Evolutionary conservation across 2,113 vertebrate genomes (phyloP).

Genomic region (Zeus faber): DNA sequence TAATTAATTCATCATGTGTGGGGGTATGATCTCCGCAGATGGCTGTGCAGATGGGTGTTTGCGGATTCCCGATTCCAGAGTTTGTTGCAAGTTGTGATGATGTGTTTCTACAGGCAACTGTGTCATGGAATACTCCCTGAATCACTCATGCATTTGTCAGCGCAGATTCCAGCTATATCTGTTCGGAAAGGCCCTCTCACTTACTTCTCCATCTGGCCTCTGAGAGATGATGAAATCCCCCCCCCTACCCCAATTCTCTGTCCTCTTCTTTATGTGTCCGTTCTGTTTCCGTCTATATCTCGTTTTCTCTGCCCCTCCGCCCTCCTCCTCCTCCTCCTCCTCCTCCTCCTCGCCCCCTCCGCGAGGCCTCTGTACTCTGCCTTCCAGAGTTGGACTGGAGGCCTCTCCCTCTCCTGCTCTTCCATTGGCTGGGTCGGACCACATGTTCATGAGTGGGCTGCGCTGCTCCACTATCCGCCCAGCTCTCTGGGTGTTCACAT

Average conservation of each 20-base stretch:
- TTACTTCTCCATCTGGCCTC: slow-evolving; percentile 1
- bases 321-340: background rate
- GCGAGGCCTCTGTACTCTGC: slow-evolving; percentile 60
- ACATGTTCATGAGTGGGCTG: slow-evolving; percentile 71
- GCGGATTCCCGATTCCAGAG: slow-evolving; percentile 44
- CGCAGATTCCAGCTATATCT: background rate
- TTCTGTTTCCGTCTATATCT: background rate
- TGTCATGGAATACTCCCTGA: slow-evolving; percentile 40
- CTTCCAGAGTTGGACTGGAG: slow-evolving; percentile 50
- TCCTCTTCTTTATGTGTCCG: slow-evolving; percentile 21
- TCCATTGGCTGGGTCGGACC: slow-evolving; percentile 69
- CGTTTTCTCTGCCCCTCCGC: slow-evolving; percentile 19
- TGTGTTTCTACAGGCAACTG: slow-evolving; percentile 57
- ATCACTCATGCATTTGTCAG: slow-evolving; percentile 20
- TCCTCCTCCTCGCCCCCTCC: slow-evolving; percentile 26
- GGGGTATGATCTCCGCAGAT: slow-evolving; percentile 15
- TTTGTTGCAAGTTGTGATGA: slow-evolving; percentile 51
- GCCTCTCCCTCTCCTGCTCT: slow-evolving; percentile 39
- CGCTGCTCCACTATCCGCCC: slow-evolving; percentile 64
- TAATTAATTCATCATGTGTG: no score
- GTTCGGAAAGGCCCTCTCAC: background rate
- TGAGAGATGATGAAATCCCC: slow-evolving; percentile 20
- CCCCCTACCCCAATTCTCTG: slow-evolving; percentile 20
- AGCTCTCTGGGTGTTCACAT: slow-evolving; percentile 72
- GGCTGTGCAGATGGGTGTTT: slow-evolving; percentile 12